Conservation (phyloP, 2,888 invertebrate genomes). For the Monopis laevigella region DNA sequence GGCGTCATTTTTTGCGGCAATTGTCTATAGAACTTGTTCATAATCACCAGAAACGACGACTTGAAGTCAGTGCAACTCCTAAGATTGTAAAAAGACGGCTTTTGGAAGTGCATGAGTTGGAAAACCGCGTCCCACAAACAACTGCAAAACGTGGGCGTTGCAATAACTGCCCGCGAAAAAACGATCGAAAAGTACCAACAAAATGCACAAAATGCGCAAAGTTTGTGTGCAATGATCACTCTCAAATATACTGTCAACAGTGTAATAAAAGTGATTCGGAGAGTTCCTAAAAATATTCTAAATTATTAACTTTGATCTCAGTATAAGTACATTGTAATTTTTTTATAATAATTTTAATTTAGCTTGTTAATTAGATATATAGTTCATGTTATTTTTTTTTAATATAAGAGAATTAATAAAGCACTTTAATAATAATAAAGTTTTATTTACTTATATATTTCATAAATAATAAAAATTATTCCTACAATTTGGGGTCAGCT, state of each 20-base stretch:
- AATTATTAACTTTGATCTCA: constrained; percentile 4
- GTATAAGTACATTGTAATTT: constrained; percentile 8
- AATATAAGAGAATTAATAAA: constrained; percentile 5
- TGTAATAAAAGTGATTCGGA: constrained; percentile 11
- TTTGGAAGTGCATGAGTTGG: constrained; percentile 10
- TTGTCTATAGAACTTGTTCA: too few relatives aligned
- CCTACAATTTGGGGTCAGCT: too few relatives aligned
- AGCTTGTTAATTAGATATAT: constrained; percentile 4
- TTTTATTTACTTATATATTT: constrained; percentile 1
- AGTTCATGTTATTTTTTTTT: constrained; percentile 9
- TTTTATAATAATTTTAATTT: constrained; percentile 10
- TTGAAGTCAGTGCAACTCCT: too few relatives aligned
- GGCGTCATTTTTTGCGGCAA: too few relatives aligned
- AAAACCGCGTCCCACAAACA: constrained; percentile 4
- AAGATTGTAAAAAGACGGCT: too few relatives aligned
- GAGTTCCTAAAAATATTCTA: constrained; percentile 11
- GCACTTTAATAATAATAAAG: constrained; percentile 5
- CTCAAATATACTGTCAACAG: constrained; percentile 10
- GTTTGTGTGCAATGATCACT: constrained; percentile 9
- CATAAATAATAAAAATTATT: too few relatives aligned
- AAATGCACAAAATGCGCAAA: constrained; percentile 7
- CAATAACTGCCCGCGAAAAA: not conserved
- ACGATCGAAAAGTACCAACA: constrained; percentile 10
- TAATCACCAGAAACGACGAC: too few relatives aligned
- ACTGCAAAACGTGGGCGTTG: constrained; percentile 4